Evolutionary conservation across 2,888 invertebrate species (phyloP).

Genomic region (Balanococcus diminutus): DNA sequence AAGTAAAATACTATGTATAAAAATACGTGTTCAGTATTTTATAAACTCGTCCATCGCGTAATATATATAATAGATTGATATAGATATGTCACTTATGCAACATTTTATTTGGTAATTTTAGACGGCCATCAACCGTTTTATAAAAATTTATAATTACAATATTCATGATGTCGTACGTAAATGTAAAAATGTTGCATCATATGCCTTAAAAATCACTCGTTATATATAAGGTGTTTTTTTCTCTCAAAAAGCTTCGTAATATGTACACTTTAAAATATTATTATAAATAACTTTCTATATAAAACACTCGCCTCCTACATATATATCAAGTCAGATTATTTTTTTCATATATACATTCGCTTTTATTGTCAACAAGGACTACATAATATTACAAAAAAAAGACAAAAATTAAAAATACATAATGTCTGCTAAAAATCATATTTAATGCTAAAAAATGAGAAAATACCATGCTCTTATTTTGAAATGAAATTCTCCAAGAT

Average conservation of each 20-base stretch:
- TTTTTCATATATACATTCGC: constrained; percentile 37
- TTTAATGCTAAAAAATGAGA: constrained; percentile 10
- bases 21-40: constrained; percentile 28
- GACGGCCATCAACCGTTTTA: constrained; percentile 22
- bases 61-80: constrained; percentile 31
- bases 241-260: constrained; percentile 11
- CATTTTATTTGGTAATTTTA: constrained; percentile 44
- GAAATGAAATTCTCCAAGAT: background rate
- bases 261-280: constrained; percentile 7
- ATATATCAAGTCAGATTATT: constrained; percentile 23
- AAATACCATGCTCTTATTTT: constrained; percentile 21
- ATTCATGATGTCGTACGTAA: background rate
- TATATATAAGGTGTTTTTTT: background rate
- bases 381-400: constrained; percentile 43
- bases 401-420: constrained; percentile 18
- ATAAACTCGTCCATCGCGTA: constrained; percentile 37
- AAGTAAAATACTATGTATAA: constrained; percentile 34
- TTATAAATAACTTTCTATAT: constrained; percentile 20
- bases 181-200: constrained; percentile 33
- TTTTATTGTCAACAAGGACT: constrained; percentile 53
- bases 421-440: constrained; percentile 18
- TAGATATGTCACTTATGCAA: constrained; percentile 52
- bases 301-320: constrained; percentile 6
- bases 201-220: constrained; percentile 38
- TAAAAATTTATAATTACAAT: constrained; percentile 30